Conservation (phyloP, 1,140 invertebrate genomes). For the Neoseiulus cucumeris region DNA sequence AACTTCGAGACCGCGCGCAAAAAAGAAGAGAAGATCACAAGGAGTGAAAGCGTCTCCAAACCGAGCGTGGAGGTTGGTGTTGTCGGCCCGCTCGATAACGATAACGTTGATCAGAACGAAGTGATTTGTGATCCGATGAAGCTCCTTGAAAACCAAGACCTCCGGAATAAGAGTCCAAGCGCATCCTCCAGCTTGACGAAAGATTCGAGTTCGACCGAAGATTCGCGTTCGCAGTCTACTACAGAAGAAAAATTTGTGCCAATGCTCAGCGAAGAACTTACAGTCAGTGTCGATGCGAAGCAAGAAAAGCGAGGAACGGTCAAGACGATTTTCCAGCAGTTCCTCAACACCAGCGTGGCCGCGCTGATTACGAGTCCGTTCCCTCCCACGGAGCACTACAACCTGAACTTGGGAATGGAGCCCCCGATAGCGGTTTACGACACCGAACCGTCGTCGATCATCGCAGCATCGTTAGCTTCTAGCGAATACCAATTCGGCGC, state of each 20-base stretch:
- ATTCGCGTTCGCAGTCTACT: not conserved
- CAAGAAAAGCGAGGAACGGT: constrained; percentile 31
- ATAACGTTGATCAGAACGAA: not conserved
- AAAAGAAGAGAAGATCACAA: constrained; percentile 29
- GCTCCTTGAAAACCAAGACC: not conserved
- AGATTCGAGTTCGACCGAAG: not conserved
- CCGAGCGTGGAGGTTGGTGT: not conserved
- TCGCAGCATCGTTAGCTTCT: constrained; percentile 57
- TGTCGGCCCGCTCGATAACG: not conserved
- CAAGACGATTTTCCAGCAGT: constrained; percentile 45
- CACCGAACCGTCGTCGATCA: constrained; percentile 66
- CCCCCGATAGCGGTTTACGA: constrained; percentile 55
- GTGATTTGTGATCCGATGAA: constrained; percentile 6
- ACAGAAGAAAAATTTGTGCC: not conserved
- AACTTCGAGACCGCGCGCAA: constrained; percentile 25
- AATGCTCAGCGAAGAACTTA: not conserved
- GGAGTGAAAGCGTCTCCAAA: not conserved
- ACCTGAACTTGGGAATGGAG: constrained; percentile 29
- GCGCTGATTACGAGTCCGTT: constrained; percentile 37
- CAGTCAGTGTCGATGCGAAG: not conserved
- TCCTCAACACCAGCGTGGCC: constrained; percentile 35
- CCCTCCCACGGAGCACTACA: constrained; percentile 38
- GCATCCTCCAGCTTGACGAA: not conserved
- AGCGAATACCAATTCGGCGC: constrained; percentile 40
- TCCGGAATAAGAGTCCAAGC: not conserved